phyloP scores from a whole-genome alignment of 64 coral and sea anemone species.

The Pocillopora verrucosa region DNA sequence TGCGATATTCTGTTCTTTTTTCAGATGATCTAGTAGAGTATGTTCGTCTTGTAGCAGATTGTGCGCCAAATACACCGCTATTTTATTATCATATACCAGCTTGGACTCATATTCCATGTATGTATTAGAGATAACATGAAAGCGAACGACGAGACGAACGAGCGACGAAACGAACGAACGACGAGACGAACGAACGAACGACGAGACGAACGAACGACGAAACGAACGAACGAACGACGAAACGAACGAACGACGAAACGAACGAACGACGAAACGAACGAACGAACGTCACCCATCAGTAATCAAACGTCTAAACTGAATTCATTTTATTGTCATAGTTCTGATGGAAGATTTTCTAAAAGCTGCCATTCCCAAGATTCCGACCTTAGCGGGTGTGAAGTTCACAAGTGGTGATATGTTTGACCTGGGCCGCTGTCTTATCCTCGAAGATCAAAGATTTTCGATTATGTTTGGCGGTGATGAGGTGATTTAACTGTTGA shows the following conservation, averaged over 20 bases:
- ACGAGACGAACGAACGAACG: no score
- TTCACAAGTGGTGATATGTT: slow-evolving; percentile 42
- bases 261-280: no score
- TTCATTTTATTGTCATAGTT: slow-evolving; percentile 34
- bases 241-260: no score
- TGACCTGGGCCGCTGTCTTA: slow-evolving; percentile 58
- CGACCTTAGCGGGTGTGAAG: slow-evolving; percentile 65
- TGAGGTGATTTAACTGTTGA: slow-evolving; percentile 13
- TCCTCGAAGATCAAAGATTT: slow-evolving; percentile 38
- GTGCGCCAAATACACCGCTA: slow-evolving; percentile 51
- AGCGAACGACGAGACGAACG: not conserved
- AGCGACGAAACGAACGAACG: not conserved
- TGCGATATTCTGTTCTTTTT: not conserved
- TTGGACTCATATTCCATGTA: slow-evolving; percentile 50
- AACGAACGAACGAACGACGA: no score
- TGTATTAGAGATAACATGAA: not conserved
- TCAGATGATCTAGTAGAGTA: slow-evolving; percentile 71
- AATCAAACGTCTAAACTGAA: not conserved
- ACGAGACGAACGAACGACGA: no score
- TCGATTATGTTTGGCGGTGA: slow-evolving; percentile 71
- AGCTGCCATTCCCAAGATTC: slow-evolving; percentile 47
- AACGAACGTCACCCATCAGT: not conserved
- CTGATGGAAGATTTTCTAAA: slow-evolving; percentile 61
- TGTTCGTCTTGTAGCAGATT: slow-evolving; percentile 36
- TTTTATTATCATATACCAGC: slow-evolving; percentile 72